Evolutionary conservation across 2,888 invertebrate genomes (phyloP).

Genomic region (Spodoptera exigua): DNA sequence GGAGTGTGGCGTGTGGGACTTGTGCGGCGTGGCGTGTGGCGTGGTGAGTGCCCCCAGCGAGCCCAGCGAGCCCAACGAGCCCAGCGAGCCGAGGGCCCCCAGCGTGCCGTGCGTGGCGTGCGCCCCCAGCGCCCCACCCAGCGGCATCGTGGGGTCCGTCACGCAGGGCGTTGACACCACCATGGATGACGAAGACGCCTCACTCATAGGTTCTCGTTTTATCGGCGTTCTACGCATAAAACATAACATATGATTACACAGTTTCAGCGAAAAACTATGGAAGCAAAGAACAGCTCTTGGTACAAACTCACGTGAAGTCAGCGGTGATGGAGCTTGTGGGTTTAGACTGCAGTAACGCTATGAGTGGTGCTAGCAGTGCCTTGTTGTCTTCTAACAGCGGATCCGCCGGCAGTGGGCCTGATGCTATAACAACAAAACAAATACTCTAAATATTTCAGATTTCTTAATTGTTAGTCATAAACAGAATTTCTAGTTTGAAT

Average conservation of each 20-base stretch:
- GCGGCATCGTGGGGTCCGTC: constrained; percentile 83
- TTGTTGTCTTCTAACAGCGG: constrained; percentile 91
- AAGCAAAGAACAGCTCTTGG: neutral
- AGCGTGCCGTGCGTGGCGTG: constrained; percentile 24
- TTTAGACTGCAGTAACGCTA: constrained; percentile 85
- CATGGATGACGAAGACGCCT: constrained; percentile 50
- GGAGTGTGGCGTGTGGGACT: constrained; percentile 24
- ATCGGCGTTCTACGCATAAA: constrained; percentile 75
- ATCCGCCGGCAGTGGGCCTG: constrained; percentile 82
- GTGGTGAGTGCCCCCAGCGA: constrained; percentile 16
- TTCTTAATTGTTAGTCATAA: too few relatives aligned
- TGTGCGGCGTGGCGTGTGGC: constrained; percentile 30
- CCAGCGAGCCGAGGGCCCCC: constrained; percentile 16
- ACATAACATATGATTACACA: neutral
- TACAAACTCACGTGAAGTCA: constrained; percentile 57
- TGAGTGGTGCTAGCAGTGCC: constrained; percentile 86
- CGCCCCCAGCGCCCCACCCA: constrained; percentile 40
- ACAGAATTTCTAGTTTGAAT: too few relatives aligned
- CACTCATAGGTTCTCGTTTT: constrained; percentile 75
- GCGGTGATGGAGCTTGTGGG: constrained; percentile 77
- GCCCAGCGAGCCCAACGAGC: constrained; percentile 18
- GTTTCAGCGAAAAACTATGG: neutral
- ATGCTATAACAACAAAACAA: constrained; percentile 40
- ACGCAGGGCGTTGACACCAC: constrained; percentile 78
- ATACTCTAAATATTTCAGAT: neutral